phyloP scores from a whole-genome alignment of 2,113 vertebrate species.

The Misgurnus anguillicaudatus region DNA sequence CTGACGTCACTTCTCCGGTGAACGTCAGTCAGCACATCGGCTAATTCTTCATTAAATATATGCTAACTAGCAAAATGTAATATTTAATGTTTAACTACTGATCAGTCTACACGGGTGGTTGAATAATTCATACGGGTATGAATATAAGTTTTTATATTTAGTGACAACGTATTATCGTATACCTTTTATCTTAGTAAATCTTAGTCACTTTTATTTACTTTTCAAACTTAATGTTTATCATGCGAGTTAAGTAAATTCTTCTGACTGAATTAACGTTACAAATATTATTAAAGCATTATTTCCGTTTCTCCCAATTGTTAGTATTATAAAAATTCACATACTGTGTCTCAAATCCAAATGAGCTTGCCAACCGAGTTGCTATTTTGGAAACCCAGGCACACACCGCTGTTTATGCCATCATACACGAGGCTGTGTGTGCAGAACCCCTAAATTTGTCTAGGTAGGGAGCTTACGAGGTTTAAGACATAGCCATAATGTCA shows the following conservation, averaged over 20 bases:
- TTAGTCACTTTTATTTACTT: too few species aligned
- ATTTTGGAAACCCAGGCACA: background rate
- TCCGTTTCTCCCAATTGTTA: too few species aligned
- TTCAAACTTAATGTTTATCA: too few species aligned
- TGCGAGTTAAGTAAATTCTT: too few species aligned
- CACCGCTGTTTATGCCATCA: background rate
- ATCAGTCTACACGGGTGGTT: background rate
- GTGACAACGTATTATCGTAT: background rate
- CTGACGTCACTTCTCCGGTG: background rate
- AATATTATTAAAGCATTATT: too few species aligned
- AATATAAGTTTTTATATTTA: background rate
- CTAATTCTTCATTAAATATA: background rate
- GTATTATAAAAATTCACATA: too few species aligned
- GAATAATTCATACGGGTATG: background rate
- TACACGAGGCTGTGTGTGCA: background rate
- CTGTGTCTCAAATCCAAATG: too few species aligned
- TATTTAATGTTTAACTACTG: background rate
- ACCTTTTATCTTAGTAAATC: background rate
- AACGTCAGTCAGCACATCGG: background rate
- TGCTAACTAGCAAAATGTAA: background rate
- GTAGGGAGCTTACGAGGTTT: background rate
- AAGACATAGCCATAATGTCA: background rate
- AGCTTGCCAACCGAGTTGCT: too few species aligned
- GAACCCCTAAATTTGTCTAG: background rate
- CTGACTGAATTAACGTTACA: too few species aligned